Evolutionary conservation across 2,888 invertebrate species (phyloP).

Genomic region (Dynastes maya): DNA sequence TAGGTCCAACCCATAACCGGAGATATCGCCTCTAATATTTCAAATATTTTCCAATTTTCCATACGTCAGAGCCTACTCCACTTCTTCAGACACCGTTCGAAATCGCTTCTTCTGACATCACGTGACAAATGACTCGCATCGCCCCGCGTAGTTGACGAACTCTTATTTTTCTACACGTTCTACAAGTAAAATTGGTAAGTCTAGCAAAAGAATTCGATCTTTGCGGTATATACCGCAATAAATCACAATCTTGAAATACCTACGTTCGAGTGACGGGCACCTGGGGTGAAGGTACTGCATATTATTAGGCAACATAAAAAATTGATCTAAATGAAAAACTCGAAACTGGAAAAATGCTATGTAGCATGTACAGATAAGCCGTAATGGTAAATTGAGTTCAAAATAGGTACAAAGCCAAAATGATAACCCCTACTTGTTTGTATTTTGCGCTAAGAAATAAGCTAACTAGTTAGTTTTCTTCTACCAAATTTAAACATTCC

Average conservation of each 20-base stretch:
- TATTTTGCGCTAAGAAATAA: no score
- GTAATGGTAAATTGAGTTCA: no score
- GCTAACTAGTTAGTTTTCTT: no score
- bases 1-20: constrained; percentile 5
- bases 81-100: not conserved
- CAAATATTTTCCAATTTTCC: constrained; percentile 53
- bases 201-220: constrained; percentile 1
- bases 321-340: no score
- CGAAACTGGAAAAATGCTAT: no score
- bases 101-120: constrained; percentile 58
- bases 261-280: no score
- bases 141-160: constrained; percentile 52
- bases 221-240: not conserved
- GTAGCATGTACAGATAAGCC: no score
- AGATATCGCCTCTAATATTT: constrained; percentile 57
- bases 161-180: constrained; percentile 17
- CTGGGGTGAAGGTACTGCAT: no score
- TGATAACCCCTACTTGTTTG: no score
- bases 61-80: not conserved
- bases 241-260: constrained; percentile 10
- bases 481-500: no score
- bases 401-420: no score
- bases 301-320: no score
- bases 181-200: constrained; percentile 1
- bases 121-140: constrained; percentile 57